Evolutionary conservation across 2,797 vertebrate genomes (phyloP).

Genomic region (Liasis olivaceus): DNA sequence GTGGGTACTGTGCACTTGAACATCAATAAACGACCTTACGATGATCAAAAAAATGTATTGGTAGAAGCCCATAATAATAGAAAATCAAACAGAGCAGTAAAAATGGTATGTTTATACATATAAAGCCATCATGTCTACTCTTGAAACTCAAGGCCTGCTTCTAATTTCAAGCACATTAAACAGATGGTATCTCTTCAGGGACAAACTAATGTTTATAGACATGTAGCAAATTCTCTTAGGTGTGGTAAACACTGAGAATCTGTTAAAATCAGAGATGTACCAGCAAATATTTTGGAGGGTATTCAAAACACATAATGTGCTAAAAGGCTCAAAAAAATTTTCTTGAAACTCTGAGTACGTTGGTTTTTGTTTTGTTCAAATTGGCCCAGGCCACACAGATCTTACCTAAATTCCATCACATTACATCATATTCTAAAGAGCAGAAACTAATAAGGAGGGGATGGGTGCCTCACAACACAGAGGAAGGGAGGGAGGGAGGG

Average conservation of each 20-base stretch:
- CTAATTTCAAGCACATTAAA: conserved; percentile 33
- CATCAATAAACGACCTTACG: not conserved
- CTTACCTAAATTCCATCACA: too few relatives aligned
- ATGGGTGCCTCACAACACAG: too few relatives aligned
- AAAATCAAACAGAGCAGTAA: conserved; percentile 7
- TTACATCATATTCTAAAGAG: too few relatives aligned
- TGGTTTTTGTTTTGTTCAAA: not conserved
- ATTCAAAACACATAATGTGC: conserved; percentile 6
- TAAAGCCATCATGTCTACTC: conserved; percentile 26
- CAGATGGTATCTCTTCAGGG: conserved; percentile 15
- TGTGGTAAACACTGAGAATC: conserved; percentile 37
- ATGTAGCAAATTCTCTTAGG: conserved; percentile 37
- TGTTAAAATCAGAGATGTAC: conserved; percentile 24
- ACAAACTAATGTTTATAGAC: conserved; percentile 34
- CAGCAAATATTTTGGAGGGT: conserved; percentile 49
- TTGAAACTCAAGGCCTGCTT: conserved; percentile 35
- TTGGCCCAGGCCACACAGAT: too few relatives aligned
- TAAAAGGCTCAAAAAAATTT: not conserved
- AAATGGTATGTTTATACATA: conserved; percentile 3
- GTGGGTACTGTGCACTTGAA: not conserved
- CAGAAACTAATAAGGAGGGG: too few relatives aligned
- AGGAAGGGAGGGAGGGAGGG: too few relatives aligned
- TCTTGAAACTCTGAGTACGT: not conserved
- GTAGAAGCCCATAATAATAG: not conserved
- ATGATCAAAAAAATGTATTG: not conserved